phyloP scores from a whole-genome alignment of 2,888 invertebrate genomes.

The Abrostola triplasia region DNA sequence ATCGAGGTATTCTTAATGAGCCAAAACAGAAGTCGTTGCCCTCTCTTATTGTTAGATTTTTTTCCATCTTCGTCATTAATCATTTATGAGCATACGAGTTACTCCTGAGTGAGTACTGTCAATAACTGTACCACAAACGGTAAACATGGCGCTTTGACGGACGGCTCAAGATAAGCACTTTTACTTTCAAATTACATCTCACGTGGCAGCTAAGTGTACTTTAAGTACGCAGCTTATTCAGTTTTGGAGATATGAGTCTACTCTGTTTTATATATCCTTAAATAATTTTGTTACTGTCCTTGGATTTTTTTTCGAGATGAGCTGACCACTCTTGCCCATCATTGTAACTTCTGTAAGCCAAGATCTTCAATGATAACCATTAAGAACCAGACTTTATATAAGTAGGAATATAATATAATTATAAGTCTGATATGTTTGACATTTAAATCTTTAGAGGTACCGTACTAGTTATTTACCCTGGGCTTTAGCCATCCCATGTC shows the following conservation, averaged over 20 bases:
- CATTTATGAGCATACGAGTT: not conserved
- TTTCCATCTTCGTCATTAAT: not conserved
- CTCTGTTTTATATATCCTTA: not conserved
- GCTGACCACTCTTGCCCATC: too few relatives aligned
- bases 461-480: too few relatives aligned
- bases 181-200: slow-evolving; percentile 53
- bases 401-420: too few relatives aligned
- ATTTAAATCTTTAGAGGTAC: too few relatives aligned
- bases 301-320: not conserved
- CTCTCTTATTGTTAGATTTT: not conserved
- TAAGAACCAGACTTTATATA: too few relatives aligned
- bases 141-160: slow-evolving; percentile 33
- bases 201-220: not conserved
- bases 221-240: not conserved
- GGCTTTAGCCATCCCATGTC: too few relatives aligned
- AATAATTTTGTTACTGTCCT: not conserved
- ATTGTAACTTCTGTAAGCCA: too few relatives aligned
- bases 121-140: slow-evolving; percentile 38
- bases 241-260: not conserved
- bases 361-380: too few relatives aligned
- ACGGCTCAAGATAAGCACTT: slow-evolving; percentile 54
- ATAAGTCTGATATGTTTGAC: too few relatives aligned
- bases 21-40: too few relatives aligned
- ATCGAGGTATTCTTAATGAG: too few relatives aligned
- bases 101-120: not conserved